Conservation (phyloP, 2,888 invertebrate species). For the Torymus aiolomorphi region DNA sequence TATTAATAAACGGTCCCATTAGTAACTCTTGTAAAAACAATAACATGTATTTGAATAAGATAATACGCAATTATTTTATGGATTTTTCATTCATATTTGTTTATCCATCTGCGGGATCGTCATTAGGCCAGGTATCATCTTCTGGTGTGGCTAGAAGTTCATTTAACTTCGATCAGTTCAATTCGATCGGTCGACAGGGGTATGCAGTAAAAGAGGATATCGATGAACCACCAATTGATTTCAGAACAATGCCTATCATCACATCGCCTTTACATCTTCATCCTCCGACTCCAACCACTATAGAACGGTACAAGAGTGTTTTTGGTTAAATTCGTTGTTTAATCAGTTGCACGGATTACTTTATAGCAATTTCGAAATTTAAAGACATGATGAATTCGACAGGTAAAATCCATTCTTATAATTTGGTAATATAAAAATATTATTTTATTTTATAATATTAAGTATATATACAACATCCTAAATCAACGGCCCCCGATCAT, state of each 20-base stretch:
- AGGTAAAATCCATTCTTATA: no score
- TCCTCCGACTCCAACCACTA: constrained; percentile 3
- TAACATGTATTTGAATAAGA: no score
- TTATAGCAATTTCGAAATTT: neutral
- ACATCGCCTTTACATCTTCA: constrained; percentile 5
- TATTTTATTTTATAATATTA: no score
- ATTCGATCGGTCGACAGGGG: constrained; percentile 58
- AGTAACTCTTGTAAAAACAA: no score
- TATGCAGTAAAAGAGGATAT: constrained; percentile 68
- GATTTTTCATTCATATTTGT: neutral
- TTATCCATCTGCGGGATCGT: neutral
- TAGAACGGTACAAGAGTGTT: neutral
- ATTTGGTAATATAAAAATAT: no score
- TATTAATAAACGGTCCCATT: no score
- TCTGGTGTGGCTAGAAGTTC: constrained; percentile 23
- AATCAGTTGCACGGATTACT: neutral
- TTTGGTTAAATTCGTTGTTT: neutral
- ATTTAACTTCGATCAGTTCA: neutral
- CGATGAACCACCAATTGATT: constrained; percentile 60
- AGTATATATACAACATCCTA: no score
- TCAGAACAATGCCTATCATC: constrained; percentile 33
- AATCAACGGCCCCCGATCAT: no score
- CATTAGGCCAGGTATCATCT: neutral
- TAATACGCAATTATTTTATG: no score
- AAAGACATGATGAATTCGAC: neutral